Evolutionary conservation across 2,888 invertebrate species (phyloP).

Genomic region (Clivina fossor): DNA sequence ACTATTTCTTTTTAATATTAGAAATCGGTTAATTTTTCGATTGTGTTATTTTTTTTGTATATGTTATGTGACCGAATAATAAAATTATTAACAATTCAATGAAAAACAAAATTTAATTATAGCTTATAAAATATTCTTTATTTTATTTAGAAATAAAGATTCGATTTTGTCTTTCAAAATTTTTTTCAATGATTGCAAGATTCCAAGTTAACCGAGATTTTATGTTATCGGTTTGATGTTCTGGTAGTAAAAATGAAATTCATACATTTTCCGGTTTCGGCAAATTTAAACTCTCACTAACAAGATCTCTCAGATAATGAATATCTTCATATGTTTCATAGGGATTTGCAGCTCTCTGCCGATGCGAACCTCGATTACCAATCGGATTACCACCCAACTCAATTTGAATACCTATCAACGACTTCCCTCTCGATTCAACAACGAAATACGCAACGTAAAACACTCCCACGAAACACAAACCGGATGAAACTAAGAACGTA

Average conservation of each 20-base stretch:
- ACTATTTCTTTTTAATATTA: no score
- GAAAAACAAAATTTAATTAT: no score
- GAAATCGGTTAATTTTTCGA: no score
- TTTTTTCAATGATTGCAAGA: background rate
- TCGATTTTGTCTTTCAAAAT: background rate
- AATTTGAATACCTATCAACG: constrained; percentile 44
- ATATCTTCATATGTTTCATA: constrained; percentile 9
- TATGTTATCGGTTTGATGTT: no score
- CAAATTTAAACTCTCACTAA: background rate
- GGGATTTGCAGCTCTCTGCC: constrained; percentile 19
- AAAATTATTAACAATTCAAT: no score
- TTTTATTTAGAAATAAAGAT: no score
- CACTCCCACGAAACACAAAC: constrained; percentile 38
- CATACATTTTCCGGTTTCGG: background rate
- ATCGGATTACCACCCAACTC: constrained; percentile 47
- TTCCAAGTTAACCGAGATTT: no score
- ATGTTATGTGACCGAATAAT: no score
- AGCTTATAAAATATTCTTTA: no score
- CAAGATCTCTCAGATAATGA: constrained; percentile 13
- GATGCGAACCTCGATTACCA: constrained; percentile 41
- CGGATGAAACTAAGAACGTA: constrained; percentile 34
- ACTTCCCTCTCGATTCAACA: constrained; percentile 44
- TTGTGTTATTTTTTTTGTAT: no score
- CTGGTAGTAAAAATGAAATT: no score
- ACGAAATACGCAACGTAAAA: constrained; percentile 37